These are phyloP conservation scores for Willisornis vidua DNA, from an alignment of 2,113 vertebrate species.

Conservation along the genomic window DNA sequence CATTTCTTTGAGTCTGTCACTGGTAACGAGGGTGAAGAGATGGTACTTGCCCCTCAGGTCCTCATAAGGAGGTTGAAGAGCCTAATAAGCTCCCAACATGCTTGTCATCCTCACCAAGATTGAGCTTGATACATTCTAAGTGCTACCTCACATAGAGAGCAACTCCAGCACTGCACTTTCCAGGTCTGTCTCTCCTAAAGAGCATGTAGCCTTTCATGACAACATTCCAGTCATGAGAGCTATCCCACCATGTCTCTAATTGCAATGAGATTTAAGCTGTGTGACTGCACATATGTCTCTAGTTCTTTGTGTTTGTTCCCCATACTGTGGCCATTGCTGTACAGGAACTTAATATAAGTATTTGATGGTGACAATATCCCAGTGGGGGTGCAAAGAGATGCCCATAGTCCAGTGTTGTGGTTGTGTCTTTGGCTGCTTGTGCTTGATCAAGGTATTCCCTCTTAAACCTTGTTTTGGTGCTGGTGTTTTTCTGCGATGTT, in stretches of 20 bases:
- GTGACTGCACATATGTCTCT: background rate
- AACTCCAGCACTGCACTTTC: background rate
- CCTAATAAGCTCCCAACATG: background rate
- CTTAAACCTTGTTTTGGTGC: background rate
- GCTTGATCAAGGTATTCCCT: background rate
- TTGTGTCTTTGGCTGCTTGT: background rate
- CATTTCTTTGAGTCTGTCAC: background rate
- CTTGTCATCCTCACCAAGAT: background rate
- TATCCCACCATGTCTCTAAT: background rate
- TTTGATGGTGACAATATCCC: background rate
- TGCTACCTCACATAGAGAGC: background rate
- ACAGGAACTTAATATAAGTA: background rate
- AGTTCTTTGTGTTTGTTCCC: background rate
- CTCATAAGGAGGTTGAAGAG: background rate
- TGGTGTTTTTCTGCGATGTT: background rate
- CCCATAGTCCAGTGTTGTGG: background rate
- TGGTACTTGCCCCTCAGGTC: background rate
- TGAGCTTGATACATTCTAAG: background rate
- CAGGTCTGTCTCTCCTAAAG: background rate
- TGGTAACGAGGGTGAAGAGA: background rate
- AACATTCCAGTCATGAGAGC: background rate
- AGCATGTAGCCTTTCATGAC: background rate
- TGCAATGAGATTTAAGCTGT: background rate
- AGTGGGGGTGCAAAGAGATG: background rate
- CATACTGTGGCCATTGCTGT: background rate